Base-by-base conservation (phyloP, 2,797 vertebrate species). In the Malacoctenus gilli region DNA sequence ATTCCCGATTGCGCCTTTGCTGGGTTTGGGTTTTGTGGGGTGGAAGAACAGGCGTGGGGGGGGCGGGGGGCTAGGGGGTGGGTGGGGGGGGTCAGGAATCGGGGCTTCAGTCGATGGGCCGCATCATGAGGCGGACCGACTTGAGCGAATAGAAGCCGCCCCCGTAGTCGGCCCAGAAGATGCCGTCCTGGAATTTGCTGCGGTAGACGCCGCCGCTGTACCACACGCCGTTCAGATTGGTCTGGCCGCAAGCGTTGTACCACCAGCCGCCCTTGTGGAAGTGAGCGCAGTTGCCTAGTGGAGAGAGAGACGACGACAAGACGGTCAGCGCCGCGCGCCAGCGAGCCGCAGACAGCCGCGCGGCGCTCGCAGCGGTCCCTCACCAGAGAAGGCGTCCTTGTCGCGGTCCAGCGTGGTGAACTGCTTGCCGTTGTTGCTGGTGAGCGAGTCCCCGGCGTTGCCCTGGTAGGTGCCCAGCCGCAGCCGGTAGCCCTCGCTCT, bases 191-290 rank as follows among this genome's bases (percentile, higher is more conserved):
- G 77, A 98, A 94, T 76, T 96, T 97, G 92, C 95, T 97, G 72
- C 96, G 91, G 84, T 98, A 97, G 55, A 96, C 93, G 22, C 96
- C 96, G 1, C 96, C 95, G 34, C 94, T 88, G 89, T 98, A 96
- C 95, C 95, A 98, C 0, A 98, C 96, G 0, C 96, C 96, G 0
- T 98, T 98, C 10, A 98, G 88, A 82, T 98, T 98, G 21, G 95
- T 96, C 72, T 98, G 96, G 34, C 95, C 96, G 0, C 96, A 98
- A 0, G 95, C 93, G 0, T 96, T 98, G 87, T 98, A 98, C 96
- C 96, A 98, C 96, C 96, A 98, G 32, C 96, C 96, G 0, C 96
- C 96, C 80, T 98, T 98, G 67, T 98, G 96, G 75, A 97, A 98
- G 64, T 98, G 96, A 18, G 96, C 96, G 1, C 96, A 98, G 83